Evolutionary conservation across 2,888 invertebrate species (phyloP).

Genomic region (Eledone cirrhosa): DNA sequence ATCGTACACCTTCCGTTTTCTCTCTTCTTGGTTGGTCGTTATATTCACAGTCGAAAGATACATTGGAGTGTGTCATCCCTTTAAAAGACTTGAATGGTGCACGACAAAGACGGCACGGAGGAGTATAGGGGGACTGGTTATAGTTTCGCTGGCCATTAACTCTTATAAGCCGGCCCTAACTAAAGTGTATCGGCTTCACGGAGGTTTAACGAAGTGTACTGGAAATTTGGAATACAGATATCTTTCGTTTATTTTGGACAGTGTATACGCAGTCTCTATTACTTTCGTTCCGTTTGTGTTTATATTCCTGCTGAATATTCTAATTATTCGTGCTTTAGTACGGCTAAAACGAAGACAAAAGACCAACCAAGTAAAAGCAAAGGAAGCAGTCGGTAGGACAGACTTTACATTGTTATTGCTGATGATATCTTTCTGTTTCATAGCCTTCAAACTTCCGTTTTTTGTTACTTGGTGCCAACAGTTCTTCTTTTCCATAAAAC

Average conservation of each 20-base stretch:
- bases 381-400: slow-evolving; percentile 56
- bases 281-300: slow-evolving; percentile 61
- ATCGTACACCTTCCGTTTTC: slow-evolving; percentile 67
- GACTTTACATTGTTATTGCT: slow-evolving; percentile 62
- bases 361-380: slow-evolving; percentile 46
- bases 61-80: slow-evolving; percentile 60
- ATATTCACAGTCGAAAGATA: slow-evolving; percentile 61
- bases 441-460: slow-evolving; percentile 60
- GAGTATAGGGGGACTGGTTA: slow-evolving; percentile 46
- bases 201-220: slow-evolving; percentile 45
- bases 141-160: slow-evolving; percentile 43
- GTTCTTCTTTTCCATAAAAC: slow-evolving; percentile 38
- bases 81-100: slow-evolving; percentile 54
- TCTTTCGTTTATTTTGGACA: slow-evolving; percentile 54
- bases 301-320: slow-evolving; percentile 55
- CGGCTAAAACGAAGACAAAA: slow-evolving; percentile 47
- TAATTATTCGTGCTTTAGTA: slow-evolving; percentile 58
- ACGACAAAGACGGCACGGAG: slow-evolving; percentile 50
- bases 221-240: slow-evolving; percentile 41
- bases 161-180: slow-evolving; percentile 57
- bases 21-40: slow-evolving; percentile 62
- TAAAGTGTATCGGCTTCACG: slow-evolving; percentile 36
- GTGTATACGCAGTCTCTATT: slow-evolving; percentile 55
- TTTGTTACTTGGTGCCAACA: slow-evolving; percentile 59
- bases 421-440: slow-evolving; percentile 60